Evolutionary conservation across 2,113 vertebrate genomes (phyloP).

Genomic region (Atlantisia rogersi): DNA sequence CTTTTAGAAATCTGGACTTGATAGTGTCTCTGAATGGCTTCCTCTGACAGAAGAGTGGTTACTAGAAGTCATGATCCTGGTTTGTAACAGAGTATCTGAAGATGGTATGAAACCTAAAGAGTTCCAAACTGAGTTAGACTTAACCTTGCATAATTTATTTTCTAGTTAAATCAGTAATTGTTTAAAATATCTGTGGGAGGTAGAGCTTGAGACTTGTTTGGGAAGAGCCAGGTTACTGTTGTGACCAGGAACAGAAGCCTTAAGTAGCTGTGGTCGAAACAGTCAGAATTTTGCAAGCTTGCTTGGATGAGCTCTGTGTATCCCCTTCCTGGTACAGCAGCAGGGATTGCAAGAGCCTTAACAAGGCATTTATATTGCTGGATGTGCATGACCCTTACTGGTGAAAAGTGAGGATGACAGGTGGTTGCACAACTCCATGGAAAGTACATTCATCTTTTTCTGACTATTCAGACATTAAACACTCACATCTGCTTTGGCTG

Average conservation of each 20-base stretch:
- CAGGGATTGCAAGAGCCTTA: neutral
- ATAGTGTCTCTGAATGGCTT: slow-evolving; percentile 86
- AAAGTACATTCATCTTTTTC: neutral
- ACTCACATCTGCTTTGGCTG: neutral
- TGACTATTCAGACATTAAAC: neutral
- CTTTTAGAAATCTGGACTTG: slow-evolving; percentile 87
- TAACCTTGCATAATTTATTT: neutral
- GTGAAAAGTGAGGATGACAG: neutral
- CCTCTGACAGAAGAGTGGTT: slow-evolving; percentile 88
- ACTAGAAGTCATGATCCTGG: slow-evolving; percentile 95
- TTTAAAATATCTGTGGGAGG: neutral
- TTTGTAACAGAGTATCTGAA: slow-evolving; percentile 91
- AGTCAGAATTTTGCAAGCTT: neutral
- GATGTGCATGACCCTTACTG: neutral
- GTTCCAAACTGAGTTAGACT: neutral
- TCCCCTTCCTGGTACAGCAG: neutral
- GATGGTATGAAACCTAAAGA: slow-evolving; percentile 74
- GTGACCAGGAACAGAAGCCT: neutral
- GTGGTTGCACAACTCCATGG: neutral
- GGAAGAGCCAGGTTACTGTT: neutral
- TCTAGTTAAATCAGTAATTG: neutral
- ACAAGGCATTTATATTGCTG: neutral
- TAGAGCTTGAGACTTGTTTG: neutral
- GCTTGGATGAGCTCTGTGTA: neutral
- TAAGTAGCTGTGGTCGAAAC: neutral